Conservation (phyloP, 2,888 invertebrate species). For the Timandra comae region DNA sequence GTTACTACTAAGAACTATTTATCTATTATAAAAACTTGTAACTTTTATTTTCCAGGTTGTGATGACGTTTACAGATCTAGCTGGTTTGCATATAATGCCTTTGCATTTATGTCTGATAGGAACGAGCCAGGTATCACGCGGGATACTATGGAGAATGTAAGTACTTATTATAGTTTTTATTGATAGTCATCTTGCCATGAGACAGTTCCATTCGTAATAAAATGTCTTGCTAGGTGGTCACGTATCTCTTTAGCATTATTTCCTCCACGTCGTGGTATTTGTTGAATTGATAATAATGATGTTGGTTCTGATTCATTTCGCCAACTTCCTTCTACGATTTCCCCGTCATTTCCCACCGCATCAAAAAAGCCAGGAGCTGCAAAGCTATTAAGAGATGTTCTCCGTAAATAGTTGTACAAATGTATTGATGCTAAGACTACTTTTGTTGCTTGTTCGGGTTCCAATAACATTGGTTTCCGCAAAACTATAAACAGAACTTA, state of each 20-base stretch:
- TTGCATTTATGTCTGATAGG: too few relatives aligned
- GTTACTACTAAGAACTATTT: too few relatives aligned
- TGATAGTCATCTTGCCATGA: conserved; percentile 7
- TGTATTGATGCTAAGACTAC: conserved; percentile 15
- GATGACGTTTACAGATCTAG: too few relatives aligned
- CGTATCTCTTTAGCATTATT: conserved; percentile 17
- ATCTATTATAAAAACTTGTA: too few relatives aligned
- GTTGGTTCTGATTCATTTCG: conserved; percentile 14
- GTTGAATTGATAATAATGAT: conserved; percentile 16
- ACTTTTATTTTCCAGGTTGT: too few relatives aligned
- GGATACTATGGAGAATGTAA: too few relatives aligned
- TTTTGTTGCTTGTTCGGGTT: conserved; percentile 14
- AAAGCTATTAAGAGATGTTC: conserved; percentile 8
- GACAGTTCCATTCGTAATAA: conserved; percentile 16
- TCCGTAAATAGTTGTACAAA: conserved; percentile 15
- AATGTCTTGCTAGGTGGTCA: conserved; percentile 17
- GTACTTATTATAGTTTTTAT: neutral
- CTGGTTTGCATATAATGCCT: too few relatives aligned
- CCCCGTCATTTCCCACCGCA: conserved; percentile 12
- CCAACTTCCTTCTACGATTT: conserved; percentile 15
- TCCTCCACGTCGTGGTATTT: conserved; percentile 14
- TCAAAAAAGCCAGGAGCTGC: conserved; percentile 14
- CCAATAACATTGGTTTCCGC: conserved; percentile 7
- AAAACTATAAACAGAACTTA: conserved; percentile 4
- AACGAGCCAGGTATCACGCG: too few relatives aligned